A percentile compares a stretch with the other conserved stretches of the same genome.
Conservation (phyloP, 2,888 invertebrate species). For the Isoperla grammatica region DNA sequence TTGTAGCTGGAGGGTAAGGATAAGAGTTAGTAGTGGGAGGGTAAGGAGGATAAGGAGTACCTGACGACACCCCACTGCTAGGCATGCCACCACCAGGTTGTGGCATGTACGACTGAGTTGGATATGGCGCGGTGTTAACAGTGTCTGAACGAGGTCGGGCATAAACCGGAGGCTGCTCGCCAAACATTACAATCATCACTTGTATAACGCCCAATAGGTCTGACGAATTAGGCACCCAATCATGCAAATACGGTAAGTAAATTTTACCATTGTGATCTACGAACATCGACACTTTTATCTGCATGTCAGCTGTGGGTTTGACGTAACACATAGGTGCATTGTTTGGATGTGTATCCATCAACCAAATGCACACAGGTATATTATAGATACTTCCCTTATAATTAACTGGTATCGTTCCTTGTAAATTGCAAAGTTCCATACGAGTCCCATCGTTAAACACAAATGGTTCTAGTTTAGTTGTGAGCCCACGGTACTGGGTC, state of each 20-base stretch:
- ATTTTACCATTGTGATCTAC: constrained; percentile 95
- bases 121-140: constrained; percentile 48
- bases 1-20: constrained; percentile 34
- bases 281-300: constrained; percentile 88
- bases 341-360: constrained; percentile 95
- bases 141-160: constrained; percentile 58
- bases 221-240: constrained; percentile 81
- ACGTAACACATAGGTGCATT: constrained; percentile 95
- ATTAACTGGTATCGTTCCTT: constrained; percentile 88
- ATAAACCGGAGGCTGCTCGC: constrained; percentile 92
- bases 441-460: constrained; percentile 84
- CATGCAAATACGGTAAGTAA: constrained; percentile 93
- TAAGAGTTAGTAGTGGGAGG: constrained; percentile 38
- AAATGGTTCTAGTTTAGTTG: constrained; percentile 60
- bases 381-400: constrained; percentile 80
- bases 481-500: constrained; percentile 58
- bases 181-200: constrained; percentile 87
- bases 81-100: constrained; percentile 36
- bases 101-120: constrained; percentile 47
- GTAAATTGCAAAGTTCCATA: constrained; percentile 75
- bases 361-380: constrained; percentile 94
- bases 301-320: constrained; percentile 91
- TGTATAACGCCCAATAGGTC: constrained; percentile 85
- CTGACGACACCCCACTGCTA: constrained; percentile 18
- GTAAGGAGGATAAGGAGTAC: constrained; percentile 34